A percentile compares a stretch with the other conserved stretches of the same genome.
Conservation (phyloP, 2,888 invertebrate species). For the Operophtera brumata region DNA sequence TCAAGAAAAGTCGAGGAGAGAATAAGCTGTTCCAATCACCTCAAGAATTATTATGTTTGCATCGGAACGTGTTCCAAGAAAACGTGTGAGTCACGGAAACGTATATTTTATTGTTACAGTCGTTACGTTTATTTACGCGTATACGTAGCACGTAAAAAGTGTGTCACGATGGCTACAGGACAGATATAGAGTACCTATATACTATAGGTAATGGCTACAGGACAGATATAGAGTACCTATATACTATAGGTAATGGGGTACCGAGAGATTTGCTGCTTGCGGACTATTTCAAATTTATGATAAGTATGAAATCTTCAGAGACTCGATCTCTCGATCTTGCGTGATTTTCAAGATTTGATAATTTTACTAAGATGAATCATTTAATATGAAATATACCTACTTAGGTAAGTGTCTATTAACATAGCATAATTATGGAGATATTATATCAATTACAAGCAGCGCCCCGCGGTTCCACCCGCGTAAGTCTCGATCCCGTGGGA, state of each 20-base stretch:
- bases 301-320: background rate
- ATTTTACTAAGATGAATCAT: background rate
- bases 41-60: slow-evolving; percentile 29
- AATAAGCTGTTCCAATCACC: slow-evolving; percentile 31
- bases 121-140: slow-evolving; percentile 33
- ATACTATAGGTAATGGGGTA: background rate
- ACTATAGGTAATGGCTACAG: background rate
- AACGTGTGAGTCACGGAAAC: slow-evolving; percentile 27
- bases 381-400: too few species aligned
- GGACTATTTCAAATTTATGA: background rate
- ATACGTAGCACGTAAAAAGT: slow-evolving; percentile 22
- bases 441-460: too few species aligned
- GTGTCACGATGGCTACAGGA: slow-evolving; percentile 12
- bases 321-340: background rate
- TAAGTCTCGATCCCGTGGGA: too few species aligned
- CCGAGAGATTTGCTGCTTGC: background rate
- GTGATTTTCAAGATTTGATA: background rate
- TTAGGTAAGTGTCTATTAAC: too few species aligned
- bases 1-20: slow-evolving; percentile 33
- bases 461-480: too few species aligned
- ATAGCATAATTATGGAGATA: too few species aligned
- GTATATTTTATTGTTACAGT: slow-evolving; percentile 29
- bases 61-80: slow-evolving; percentile 29
- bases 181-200: background rate
- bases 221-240: background rate